Conservation (phyloP, 2,888 invertebrate genomes). For the Drosophila nigricruria region DNA sequence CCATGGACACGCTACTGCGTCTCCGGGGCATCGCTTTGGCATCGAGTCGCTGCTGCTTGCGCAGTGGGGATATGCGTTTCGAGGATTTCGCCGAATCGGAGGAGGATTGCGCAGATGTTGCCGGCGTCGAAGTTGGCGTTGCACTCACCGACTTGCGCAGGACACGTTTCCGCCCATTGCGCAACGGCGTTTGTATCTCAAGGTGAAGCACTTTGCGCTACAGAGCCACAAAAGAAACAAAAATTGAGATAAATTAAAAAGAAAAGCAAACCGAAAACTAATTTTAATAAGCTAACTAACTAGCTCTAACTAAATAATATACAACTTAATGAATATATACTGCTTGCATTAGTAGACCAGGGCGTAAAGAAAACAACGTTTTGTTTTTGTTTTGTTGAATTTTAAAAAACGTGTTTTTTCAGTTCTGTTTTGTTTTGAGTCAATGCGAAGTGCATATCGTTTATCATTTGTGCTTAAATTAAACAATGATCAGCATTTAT, state of each 20-base stretch:
- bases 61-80: slow-evolving; percentile 57
- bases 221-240: slow-evolving; percentile 27
- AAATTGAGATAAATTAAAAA: slow-evolving; percentile 13
- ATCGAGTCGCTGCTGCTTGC: slow-evolving; percentile 72
- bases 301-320: background rate
- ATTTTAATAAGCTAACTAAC: slow-evolving; percentile 1
- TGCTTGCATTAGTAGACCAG: background rate
- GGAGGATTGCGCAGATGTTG: slow-evolving; percentile 14
- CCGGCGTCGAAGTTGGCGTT: background rate
- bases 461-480: slow-evolving; percentile 10
- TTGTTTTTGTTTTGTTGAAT: slow-evolving; percentile 33
- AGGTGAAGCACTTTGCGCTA: slow-evolving; percentile 56
- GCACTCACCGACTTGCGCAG: slow-evolving; percentile 51
- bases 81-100: slow-evolving; percentile 30
- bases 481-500: slow-evolving; percentile 5
- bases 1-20: slow-evolving; percentile 1
- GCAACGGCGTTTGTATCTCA: slow-evolving; percentile 67
- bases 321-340: background rate
- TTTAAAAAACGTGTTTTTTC: slow-evolving; percentile 36
- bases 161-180: slow-evolving; percentile 77
- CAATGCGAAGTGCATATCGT: background rate
- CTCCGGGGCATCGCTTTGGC: slow-evolving; percentile 16
- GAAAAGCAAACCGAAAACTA: slow-evolving; percentile 15
- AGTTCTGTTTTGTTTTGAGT: slow-evolving; percentile 18
- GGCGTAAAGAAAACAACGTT: slow-evolving; percentile 60